These are phyloP conservation scores for Tetramorium alpestre DNA, from an alignment of 1,140 invertebrate genomes.

Conservation along the genomic window DNA sequence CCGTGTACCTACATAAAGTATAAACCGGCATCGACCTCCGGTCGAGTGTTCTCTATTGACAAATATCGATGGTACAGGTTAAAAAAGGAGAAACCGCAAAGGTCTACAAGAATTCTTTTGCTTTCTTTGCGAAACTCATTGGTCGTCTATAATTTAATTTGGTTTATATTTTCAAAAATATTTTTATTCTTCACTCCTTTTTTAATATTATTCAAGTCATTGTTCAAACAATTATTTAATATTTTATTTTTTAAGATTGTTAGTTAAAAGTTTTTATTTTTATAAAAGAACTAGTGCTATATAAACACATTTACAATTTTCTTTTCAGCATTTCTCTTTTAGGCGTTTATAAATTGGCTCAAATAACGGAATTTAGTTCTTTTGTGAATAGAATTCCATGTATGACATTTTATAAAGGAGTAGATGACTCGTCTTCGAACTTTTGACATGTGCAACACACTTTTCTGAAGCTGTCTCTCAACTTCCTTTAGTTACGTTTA, in stretches of 20 bases:
- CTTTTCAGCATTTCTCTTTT: background rate
- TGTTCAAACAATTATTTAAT: background rate
- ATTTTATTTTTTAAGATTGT: slow-evolving; percentile 27
- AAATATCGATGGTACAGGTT: slow-evolving; percentile 64
- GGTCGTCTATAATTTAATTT: slow-evolving; percentile 79
- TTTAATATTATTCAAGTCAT: slow-evolving; percentile 11
- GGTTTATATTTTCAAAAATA: slow-evolving; percentile 76
- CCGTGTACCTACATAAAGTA: slow-evolving; percentile 39
- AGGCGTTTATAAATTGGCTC: slow-evolving; percentile 53
- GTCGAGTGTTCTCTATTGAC: slow-evolving; percentile 75
- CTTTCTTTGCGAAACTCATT: slow-evolving; percentile 44
- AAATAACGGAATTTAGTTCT: slow-evolving; percentile 62
- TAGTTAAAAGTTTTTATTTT: slow-evolving; percentile 52
- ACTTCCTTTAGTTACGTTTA: background rate
- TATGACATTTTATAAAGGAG: background rate
- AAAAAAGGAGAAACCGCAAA: slow-evolving; percentile 45
- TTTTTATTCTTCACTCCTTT: slow-evolving; percentile 66
- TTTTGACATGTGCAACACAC: background rate
- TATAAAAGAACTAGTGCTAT: slow-evolving; percentile 50
- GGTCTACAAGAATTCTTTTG: slow-evolving; percentile 78
- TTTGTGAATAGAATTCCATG: slow-evolving; percentile 38
- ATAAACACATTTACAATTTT: slow-evolving; percentile 25
- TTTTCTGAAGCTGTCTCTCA: background rate
- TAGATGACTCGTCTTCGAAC: background rate
- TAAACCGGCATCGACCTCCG: slow-evolving; percentile 27